Conservation (phyloP, 1,140 invertebrate genomes). For the Drosophila sp. region DNA sequence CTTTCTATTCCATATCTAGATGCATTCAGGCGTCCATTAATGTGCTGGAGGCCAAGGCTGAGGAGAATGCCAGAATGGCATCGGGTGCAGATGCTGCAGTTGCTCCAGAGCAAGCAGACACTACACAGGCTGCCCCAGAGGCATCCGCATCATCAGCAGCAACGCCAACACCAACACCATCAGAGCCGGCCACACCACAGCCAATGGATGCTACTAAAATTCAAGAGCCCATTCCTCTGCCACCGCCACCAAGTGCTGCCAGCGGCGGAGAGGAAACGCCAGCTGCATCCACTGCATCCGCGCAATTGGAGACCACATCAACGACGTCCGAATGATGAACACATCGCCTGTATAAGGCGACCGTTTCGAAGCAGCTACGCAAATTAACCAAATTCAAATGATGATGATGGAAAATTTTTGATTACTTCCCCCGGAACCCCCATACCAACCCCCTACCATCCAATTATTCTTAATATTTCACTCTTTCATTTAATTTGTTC, state of each 20-base stretch:
- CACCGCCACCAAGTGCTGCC: constrained; percentile 59
- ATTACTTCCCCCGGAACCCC: neutral
- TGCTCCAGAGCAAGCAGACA: constrained; percentile 10
- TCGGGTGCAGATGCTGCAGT: constrained; percentile 22
- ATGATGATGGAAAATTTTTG: constrained; percentile 29
- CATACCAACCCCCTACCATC: neutral
- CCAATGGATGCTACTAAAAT: constrained; percentile 73
- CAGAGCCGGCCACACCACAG: constrained; percentile 57
- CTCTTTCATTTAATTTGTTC: neutral
- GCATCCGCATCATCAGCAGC: constrained; percentile 8
- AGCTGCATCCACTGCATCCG: constrained; percentile 1
- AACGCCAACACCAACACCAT: neutral
- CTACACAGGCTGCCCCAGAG: constrained; percentile 23
- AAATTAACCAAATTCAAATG: constrained; percentile 79
- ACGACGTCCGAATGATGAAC: constrained; percentile 73
- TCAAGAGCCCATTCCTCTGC: constrained; percentile 74
- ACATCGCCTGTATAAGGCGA: constrained; percentile 64
- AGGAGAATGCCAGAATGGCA: constrained; percentile 83
- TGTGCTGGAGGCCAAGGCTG: constrained; percentile 89
- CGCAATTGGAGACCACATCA: constrained; percentile 36
- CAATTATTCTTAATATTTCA: neutral
- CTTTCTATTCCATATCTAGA: constrained; percentile 26
- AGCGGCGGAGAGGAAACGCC: constrained; percentile 9
- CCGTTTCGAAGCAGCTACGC: constrained; percentile 69
- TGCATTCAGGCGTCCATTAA: constrained; percentile 94